Conservation (phyloP, 2,797 vertebrate species). For the Eupleurogrammus muticus region DNA sequence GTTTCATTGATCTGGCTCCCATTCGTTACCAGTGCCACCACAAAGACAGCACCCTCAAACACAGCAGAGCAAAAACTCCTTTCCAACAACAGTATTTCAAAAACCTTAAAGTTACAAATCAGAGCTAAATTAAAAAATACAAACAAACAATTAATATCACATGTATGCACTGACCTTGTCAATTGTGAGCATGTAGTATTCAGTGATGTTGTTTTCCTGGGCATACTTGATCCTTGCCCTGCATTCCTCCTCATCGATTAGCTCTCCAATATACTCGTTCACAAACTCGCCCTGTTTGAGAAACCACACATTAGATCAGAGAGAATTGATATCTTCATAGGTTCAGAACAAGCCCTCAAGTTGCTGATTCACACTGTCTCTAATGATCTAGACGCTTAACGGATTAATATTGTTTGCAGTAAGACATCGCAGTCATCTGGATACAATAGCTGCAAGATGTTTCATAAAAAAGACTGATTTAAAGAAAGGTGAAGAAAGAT, state of each 20-base stretch:
- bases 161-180: slow-evolving; percentile 93
- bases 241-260: slow-evolving; percentile 98
- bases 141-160: too few species aligned
- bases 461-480: neutral
- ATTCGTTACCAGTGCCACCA: slow-evolving; percentile 49
- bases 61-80: slow-evolving; percentile 66
- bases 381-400: neutral
- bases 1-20: slow-evolving; percentile 80
- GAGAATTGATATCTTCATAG: neutral
- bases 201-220: slow-evolving; percentile 95
- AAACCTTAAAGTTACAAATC: too few species aligned
- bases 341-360: too few species aligned
- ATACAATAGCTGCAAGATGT: neutral
- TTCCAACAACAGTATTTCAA: too few species aligned
- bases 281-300: slow-evolving; percentile 93
- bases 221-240: slow-evolving; percentile 92
- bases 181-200: slow-evolving; percentile 99
- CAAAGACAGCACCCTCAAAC: slow-evolving; percentile 56
- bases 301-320: neutral
- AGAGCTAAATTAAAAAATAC: too few species aligned
- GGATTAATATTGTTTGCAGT: neutral
- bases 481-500: too few species aligned
- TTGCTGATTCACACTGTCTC: too few species aligned
- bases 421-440: too few species aligned
- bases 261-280: slow-evolving; percentile 97